phyloP scores from a whole-genome alignment of 2,888 invertebrate genomes.

The Sympetrum striolatum region DNA sequence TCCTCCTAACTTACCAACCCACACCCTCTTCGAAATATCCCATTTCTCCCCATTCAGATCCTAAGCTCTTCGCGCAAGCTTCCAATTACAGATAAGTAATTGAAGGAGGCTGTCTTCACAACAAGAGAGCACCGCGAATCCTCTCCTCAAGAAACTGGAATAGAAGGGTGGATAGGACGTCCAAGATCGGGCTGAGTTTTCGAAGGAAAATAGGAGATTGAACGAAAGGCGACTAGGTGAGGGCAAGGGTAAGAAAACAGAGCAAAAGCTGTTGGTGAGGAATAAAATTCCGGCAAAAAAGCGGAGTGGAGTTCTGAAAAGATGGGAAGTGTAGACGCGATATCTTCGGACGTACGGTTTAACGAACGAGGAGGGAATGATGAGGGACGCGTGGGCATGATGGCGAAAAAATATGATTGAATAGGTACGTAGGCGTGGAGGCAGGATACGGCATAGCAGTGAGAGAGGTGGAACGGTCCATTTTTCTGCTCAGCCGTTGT shows the following conservation, averaged over 20 bases:
- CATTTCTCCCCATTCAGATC: background rate
- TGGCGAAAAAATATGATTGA: background rate
- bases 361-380: background rate
- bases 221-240: background rate
- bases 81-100: constrained; percentile 9
- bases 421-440: background rate
- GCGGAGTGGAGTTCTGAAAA: background rate
- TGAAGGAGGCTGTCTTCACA: constrained; percentile 2
- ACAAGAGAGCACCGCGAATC: background rate
- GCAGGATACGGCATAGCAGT: background rate
- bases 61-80: background rate
- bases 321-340: background rate
- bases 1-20: no score
- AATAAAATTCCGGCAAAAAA: background rate
- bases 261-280: background rate
- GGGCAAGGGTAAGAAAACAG: no score
- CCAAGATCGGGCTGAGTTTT: background rate
- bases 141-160: background rate
- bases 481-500: no score
- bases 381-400: background rate
- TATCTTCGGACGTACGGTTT: background rate
- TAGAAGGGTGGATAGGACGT: no score
- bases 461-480: background rate
- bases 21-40: background rate
- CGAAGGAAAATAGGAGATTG: background rate